phyloP scores from a whole-genome alignment of 1,140 invertebrate genomes.

The Hypsibius dujardini region DNA sequence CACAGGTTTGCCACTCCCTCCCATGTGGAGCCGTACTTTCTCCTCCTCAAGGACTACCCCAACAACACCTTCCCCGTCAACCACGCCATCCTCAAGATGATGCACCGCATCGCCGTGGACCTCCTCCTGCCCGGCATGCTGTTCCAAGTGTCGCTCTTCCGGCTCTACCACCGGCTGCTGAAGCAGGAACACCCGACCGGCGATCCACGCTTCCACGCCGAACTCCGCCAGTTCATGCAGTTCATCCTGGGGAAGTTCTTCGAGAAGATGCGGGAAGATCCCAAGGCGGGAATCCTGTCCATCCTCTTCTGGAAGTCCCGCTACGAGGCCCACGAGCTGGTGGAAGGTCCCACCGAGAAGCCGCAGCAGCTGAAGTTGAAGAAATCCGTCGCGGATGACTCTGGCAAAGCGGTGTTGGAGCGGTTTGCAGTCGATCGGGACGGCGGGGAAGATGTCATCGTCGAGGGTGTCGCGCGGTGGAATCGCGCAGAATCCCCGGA shows the following conservation, averaged over 20 bases:
- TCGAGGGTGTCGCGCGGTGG: not conserved
- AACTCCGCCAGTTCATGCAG: slow-evolving; percentile 56
- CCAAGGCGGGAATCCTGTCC: slow-evolving; percentile 66
- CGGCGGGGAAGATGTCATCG: not conserved
- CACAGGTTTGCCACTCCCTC: slow-evolving; percentile 57
- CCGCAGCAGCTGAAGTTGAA: not conserved
- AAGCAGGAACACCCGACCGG: slow-evolving; percentile 15
- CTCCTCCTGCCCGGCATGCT: slow-evolving; percentile 64
- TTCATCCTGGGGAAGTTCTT: slow-evolving; percentile 65
- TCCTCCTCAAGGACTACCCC: slow-evolving; percentile 52
- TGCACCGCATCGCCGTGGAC: slow-evolving; percentile 73
- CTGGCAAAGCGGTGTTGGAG: not conserved
- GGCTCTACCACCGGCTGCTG: not conserved
- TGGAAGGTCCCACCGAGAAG: slow-evolving; percentile 42
- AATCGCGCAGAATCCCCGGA: not conserved
- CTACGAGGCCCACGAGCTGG: slow-evolving; percentile 63
- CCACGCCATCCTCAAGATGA: slow-evolving; percentile 66
- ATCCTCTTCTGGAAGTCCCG: slow-evolving; percentile 75
- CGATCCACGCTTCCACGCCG: slow-evolving; percentile 38
- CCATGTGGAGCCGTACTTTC: slow-evolving; percentile 54
- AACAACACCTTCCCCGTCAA: slow-evolving; percentile 56
- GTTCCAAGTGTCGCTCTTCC: slow-evolving; percentile 67
- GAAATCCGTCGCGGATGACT: not conserved
- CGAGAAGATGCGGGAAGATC: slow-evolving; percentile 56
- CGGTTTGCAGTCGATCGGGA: not conserved